These are phyloP conservation scores for Drosophila mayaguana DNA, from an alignment of 2,888 invertebrate species.

Conservation along the genomic window DNA sequence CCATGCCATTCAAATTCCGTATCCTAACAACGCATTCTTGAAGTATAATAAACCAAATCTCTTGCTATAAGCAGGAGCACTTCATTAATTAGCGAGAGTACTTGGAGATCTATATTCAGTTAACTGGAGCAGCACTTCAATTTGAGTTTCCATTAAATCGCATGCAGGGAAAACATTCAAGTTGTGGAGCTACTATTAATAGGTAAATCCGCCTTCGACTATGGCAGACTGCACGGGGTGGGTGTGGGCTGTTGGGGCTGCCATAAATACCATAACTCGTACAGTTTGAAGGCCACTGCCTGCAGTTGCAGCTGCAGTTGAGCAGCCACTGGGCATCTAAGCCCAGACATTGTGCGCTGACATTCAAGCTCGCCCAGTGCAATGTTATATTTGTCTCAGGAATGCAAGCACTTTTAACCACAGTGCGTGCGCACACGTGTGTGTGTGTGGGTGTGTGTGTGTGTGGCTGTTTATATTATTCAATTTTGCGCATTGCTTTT, in stretches of 20 bases:
- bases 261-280: neutral
- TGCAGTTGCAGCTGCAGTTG: neutral
- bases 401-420: slow-evolving; percentile 6
- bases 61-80: too few relatives aligned
- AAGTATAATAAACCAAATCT: too few relatives aligned
- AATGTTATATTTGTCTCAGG: slow-evolving; percentile 4
- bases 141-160: neutral
- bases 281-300: slow-evolving; percentile 1
- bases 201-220: neutral
- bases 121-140: too few relatives aligned
- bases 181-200: neutral
- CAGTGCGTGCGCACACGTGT: slow-evolving; percentile 3
- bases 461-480: slow-evolving; percentile 50
- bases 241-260: neutral
- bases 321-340: neutral
- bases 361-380: slow-evolving; percentile 1
- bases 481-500: slow-evolving; percentile 72
- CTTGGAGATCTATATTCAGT: too few relatives aligned
- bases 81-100: too few relatives aligned
- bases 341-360: slow-evolving; percentile 2
- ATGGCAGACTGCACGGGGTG: too few relatives aligned
- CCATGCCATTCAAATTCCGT: too few relatives aligned
- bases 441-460: neutral
- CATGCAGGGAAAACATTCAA: neutral
- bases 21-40: too few relatives aligned